Base-by-base conservation (phyloP, 2,113 vertebrate species). In the Brachirus orientalis region DNA sequence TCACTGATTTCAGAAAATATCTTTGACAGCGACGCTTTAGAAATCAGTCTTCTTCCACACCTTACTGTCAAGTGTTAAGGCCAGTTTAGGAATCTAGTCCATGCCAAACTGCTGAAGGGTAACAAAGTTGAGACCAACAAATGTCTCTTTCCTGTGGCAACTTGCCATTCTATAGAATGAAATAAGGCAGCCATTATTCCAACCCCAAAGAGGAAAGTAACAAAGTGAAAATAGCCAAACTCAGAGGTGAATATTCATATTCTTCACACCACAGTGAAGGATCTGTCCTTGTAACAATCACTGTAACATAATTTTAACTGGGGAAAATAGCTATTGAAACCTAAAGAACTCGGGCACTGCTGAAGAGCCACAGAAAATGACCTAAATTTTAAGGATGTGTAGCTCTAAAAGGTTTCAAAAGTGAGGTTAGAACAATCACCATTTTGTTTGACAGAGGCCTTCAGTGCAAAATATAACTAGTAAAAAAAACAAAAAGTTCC, bases 1-100 rank as follows among this genome's bases (percentile, higher is more conserved):
- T 75, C 70, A 57, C 48, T 81, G 82, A 82, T 79, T 87, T 82
- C 77, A 77, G 74, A 85, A 66, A 88, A 85, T 65, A 61, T 68
- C 71, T 67, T 48, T 0, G 51, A 78, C 56, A 57, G 63, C 44
- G 38, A 57, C 12, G 52, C 60, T 69, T 66, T 53, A 37, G 51
- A 11, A 19, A 61, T 8, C 22, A 14, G 50, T 72, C 52, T 41
- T 79, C 36, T 56, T 69, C 51, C 18, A 51, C 69, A 51, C 60
- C 51, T 73, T 48, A 22, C 61, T 75, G 58, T 73, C 19, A 70
- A 55, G 67, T 38, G 46, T 45, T 46, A 12, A 1, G 7, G 33
- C 28, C 52, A 36, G 14, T 53, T 51, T 65, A 12, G 63, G 77
- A 72, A 28, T 54, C 40, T 52, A 70, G 58, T 56, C 55, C 16